Percentiles rank a stretch among this genome's conserved stretches.
phyloP scores from a whole-genome alignment of 1,140 invertebrate species.

The Drosophila tristis region DNA sequence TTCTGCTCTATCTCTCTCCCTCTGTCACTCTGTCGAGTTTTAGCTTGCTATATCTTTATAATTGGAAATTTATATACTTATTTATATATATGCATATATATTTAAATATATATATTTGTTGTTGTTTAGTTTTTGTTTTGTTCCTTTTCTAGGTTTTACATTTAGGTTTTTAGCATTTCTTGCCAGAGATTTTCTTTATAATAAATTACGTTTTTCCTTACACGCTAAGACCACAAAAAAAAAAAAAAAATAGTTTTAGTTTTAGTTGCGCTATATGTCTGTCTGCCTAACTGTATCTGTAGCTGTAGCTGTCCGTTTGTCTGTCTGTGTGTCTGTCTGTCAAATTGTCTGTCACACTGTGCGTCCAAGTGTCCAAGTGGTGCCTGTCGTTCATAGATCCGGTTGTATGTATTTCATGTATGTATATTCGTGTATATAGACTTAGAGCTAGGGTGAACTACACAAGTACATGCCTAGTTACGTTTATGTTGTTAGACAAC shows the following conservation, averaged over 20 bases:
- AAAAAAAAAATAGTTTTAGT: conserved; percentile 70
- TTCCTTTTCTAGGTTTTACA: conserved; percentile 74
- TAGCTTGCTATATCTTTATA: conserved; percentile 53
- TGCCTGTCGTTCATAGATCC: conserved; percentile 47
- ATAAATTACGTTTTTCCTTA: conserved; percentile 73
- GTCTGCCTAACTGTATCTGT: neutral
- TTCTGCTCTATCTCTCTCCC: neutral
- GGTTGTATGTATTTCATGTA: conserved; percentile 43
- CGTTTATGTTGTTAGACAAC: conserved; percentile 82
- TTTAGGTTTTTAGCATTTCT: conserved; percentile 57
- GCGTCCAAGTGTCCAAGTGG: too few species aligned
- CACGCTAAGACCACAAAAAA: conserved; percentile 73
- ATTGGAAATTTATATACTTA: conserved; percentile 54
- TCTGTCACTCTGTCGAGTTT: conserved; percentile 3
- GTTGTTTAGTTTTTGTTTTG: conserved; percentile 40
- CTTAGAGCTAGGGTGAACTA: conserved; percentile 67
- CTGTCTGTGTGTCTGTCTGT: conserved; percentile 6
- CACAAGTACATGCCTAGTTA: conserved; percentile 76
- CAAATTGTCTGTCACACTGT: too few species aligned
- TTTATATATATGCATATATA: conserved; percentile 29
- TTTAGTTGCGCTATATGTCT: conserved; percentile 60
- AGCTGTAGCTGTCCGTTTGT: neutral
- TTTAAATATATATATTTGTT: conserved; percentile 43
- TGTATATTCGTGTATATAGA: conserved; percentile 55
- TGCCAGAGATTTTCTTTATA: conserved; percentile 56